Conservation (phyloP, 2,888 invertebrate genomes). For the Drosophila leonis region DNA sequence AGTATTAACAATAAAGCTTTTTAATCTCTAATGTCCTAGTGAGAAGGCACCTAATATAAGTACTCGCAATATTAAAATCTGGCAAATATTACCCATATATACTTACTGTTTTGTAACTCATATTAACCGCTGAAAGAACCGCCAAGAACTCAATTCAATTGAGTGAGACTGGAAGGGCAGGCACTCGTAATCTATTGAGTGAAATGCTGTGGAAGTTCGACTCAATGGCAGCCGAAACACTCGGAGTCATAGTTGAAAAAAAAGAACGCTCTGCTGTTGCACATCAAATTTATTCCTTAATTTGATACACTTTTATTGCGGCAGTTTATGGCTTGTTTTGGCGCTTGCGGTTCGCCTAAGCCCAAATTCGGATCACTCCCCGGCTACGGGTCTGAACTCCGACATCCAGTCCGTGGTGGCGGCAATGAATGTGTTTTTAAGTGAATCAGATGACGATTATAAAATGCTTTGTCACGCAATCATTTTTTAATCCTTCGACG, state of each 20-base stretch:
- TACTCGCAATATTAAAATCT: neutral
- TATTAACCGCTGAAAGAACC: conserved; percentile 38
- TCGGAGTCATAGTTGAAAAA: conserved; percentile 34
- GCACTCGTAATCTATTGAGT: conserved; percentile 33
- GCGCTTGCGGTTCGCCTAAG: conserved; percentile 63
- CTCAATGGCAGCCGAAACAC: conserved; percentile 13
- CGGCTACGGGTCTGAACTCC: neutral
- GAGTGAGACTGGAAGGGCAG: conserved; percentile 3
- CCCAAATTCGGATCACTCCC: conserved; percentile 47
- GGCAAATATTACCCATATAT: neutral
- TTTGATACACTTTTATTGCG: conserved; percentile 80
- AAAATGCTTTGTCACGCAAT: conserved; percentile 82
- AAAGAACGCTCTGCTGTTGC: conserved; percentile 33
- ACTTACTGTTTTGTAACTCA: neutral
- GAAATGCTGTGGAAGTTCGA: neutral
- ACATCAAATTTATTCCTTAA: conserved; percentile 72
- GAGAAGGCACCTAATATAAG: neutral
- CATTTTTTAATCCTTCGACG: conserved; percentile 77
- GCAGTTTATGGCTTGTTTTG: conserved; percentile 79
- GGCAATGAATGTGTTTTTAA: conserved; percentile 68
- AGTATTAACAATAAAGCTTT: no score
- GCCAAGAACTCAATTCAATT: conserved; percentile 33
- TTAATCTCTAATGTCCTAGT: no score
- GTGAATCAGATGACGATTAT: conserved; percentile 77
- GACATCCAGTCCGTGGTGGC: conserved; percentile 16